Conservation (phyloP, 2,888 invertebrate species). For the Phaonia tiefii region DNA sequence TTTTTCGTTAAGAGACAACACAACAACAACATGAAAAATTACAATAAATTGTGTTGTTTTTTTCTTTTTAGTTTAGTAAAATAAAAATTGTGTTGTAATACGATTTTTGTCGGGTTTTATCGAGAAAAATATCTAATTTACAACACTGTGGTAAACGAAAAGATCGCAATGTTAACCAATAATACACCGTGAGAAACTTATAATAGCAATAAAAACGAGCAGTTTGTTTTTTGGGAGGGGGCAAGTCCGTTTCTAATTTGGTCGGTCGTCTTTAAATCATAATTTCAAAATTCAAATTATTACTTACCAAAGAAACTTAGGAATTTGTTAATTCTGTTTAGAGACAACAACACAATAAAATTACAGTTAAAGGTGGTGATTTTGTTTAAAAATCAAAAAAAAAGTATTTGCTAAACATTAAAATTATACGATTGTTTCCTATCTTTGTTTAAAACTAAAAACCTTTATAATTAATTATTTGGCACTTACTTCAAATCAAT, state of each 20-base stretch:
- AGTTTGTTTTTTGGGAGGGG: too few relatives aligned
- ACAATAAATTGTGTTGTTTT: constrained; percentile 10
- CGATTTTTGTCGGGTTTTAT: not conserved
- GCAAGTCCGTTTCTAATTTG: too few relatives aligned
- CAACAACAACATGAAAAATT: constrained; percentile 47
- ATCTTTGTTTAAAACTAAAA: constrained; percentile 27
- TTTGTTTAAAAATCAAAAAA: constrained; percentile 57
- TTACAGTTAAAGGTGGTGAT: constrained; percentile 62
- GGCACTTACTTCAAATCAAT: constrained; percentile 14
- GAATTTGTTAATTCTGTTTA: not conserved
- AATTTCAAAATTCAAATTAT: too few relatives aligned
- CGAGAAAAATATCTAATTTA: not conserved
- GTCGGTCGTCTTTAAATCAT: too few relatives aligned
- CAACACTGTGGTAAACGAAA: too few relatives aligned
- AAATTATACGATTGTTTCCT: too few relatives aligned
- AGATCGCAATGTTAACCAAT: too few relatives aligned
- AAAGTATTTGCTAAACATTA: constrained; percentile 38
- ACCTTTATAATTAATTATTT: constrained; percentile 14
- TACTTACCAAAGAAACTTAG: too few relatives aligned
- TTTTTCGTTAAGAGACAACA: constrained; percentile 37
- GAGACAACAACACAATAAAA: constrained; percentile 56
- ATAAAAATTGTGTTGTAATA: not conserved
- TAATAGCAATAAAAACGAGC: too few relatives aligned
- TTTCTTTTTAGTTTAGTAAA: not conserved
- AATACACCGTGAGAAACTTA: too few relatives aligned